Evolutionary conservation across 1,140 invertebrate species (phyloP).

Genomic region (Temnothorax curvispinosus): DNA sequence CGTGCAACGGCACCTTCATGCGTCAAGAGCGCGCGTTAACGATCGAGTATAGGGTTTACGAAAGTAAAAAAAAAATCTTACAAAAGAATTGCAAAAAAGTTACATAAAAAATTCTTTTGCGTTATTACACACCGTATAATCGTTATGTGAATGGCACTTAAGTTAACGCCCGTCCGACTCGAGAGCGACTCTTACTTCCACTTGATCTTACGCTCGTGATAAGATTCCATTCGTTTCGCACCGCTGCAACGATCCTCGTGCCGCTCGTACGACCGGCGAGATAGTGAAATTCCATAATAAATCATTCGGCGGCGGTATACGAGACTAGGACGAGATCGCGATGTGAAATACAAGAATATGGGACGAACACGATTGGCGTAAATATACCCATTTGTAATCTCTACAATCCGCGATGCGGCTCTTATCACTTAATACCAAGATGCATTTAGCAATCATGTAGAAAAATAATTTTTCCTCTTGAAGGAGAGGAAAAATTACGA

Average conservation of each 20-base stretch:
- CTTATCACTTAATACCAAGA: not conserved
- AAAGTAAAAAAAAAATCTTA: not conserved
- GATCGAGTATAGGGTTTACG: not conserved
- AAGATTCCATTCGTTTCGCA: slow-evolving; percentile 2
- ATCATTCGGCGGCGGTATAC: slow-evolving; percentile 9
- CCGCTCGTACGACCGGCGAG: not conserved
- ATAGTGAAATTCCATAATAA: slow-evolving; percentile 32
- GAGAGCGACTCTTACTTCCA: slow-evolving; percentile 9
- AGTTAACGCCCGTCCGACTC: not conserved
- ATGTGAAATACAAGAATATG: not conserved
- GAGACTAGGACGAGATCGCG: not conserved
- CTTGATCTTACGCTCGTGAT: slow-evolving; percentile 25
- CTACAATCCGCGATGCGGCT: not conserved
- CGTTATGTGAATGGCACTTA: slow-evolving; percentile 17
- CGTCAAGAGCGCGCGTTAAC: not conserved
- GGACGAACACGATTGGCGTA: not conserved
- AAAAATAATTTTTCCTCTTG: not conserved
- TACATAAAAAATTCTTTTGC: not conserved
- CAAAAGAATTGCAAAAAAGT: no score
- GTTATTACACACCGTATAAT: not conserved
- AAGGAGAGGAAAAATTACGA: not conserved
- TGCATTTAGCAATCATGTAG: not conserved
- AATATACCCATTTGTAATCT: slow-evolving; percentile 16
- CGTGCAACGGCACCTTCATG: not conserved
- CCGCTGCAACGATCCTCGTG: not conserved